A percentile compares a stretch with the other conserved stretches of the same genome.
These are phyloP conservation scores for Mya arenaria DNA, from an alignment of 1,140 invertebrate genomes.

Conservation along the genomic window DNA sequence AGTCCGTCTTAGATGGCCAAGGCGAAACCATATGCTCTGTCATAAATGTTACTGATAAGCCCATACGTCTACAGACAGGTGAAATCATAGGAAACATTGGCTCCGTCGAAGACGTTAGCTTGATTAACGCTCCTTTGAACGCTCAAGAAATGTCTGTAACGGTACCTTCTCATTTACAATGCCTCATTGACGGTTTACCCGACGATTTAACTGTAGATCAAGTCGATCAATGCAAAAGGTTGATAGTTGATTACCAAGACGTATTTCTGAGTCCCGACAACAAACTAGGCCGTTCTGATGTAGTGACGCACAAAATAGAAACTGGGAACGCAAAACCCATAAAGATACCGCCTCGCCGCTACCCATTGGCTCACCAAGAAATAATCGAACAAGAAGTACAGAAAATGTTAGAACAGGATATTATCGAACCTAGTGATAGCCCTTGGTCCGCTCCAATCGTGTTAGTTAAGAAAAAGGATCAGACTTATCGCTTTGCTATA, in stretches of 20 bases:
- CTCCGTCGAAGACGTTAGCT: too few relatives aligned
- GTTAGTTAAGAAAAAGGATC: constrained; percentile 80
- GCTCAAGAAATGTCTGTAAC: too few relatives aligned
- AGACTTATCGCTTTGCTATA: constrained; percentile 80
- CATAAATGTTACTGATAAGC: too few relatives aligned
- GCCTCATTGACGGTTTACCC: too few relatives aligned
- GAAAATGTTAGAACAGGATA: constrained; percentile 52
- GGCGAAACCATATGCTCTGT: too few relatives aligned
- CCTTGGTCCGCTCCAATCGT: constrained; percentile 83
- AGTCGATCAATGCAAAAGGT: neutral
- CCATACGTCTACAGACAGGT: too few relatives aligned
- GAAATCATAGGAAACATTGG: too few relatives aligned
- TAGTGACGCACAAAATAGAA: constrained; percentile 55
- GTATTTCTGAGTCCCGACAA: neutral
- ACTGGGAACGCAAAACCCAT: constrained; percentile 43
- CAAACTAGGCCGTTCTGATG: neutral
- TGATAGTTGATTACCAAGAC: neutral
- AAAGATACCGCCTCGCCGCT: constrained; percentile 28
- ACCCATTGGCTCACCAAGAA: constrained; percentile 42
- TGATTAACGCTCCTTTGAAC: too few relatives aligned
- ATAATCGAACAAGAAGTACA: constrained; percentile 56
- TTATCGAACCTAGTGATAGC: constrained; percentile 65
- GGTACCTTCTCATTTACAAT: too few relatives aligned
- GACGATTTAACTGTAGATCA: neutral
- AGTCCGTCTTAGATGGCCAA: too few relatives aligned